phyloP scores from a whole-genome alignment of 2,888 invertebrate species.

The Lasioglossum calceatum region DNA sequence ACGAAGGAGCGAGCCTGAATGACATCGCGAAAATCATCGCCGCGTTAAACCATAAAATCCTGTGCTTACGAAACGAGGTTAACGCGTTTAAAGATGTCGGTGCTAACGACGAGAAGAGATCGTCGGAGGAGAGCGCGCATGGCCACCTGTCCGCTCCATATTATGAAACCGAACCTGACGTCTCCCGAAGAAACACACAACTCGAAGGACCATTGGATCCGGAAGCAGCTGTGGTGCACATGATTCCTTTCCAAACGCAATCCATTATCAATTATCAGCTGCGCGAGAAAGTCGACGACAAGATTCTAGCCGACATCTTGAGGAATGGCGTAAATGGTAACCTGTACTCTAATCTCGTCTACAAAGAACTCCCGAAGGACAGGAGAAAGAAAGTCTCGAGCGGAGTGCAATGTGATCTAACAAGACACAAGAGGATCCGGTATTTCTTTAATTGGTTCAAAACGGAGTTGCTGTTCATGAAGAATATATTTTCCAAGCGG shows the following conservation, averaged over 20 bases:
- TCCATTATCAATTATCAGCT: not conserved
- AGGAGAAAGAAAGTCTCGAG: slow-evolving; percentile 68
- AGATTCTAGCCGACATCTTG: not conserved
- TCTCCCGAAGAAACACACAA: not conserved
- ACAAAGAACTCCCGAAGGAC: slow-evolving; percentile 1
- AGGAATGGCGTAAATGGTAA: not conserved
- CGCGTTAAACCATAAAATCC: slow-evolving; percentile 38
- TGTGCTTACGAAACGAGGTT: slow-evolving; percentile 55
- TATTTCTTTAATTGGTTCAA: slow-evolving; percentile 57
- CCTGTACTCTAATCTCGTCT: not conserved
- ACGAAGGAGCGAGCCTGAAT: slow-evolving; percentile 38
- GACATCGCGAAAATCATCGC: slow-evolving; percentile 36
- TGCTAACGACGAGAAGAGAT: not conserved
- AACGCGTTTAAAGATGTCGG: slow-evolving; percentile 33
- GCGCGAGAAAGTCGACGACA: not conserved
- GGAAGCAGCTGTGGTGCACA: not conserved
- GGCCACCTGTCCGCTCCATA: not conserved
- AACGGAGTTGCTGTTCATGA: slow-evolving; percentile 8
- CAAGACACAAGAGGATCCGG: slow-evolving; percentile 26
- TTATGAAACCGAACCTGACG: not conserved
- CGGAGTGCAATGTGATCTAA: slow-evolving; percentile 67
- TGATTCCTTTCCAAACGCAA: not conserved
- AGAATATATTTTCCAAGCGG: not conserved
- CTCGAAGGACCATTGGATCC: not conserved
- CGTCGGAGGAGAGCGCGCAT: not conserved